Base-by-base conservation (phyloP, 1,140 invertebrate species). In the Lanistes nyassanus region DNA sequence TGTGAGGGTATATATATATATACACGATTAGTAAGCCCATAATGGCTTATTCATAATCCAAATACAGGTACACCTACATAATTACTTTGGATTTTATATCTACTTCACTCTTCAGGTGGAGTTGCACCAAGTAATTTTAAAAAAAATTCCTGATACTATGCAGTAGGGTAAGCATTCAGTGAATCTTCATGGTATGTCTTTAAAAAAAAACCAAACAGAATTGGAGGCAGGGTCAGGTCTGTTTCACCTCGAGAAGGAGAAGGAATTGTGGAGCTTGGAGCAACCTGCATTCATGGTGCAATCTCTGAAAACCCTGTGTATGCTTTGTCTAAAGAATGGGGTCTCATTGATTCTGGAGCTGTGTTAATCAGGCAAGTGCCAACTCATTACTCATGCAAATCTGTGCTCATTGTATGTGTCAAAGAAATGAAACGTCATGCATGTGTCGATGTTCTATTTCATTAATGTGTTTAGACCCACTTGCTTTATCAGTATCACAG, bases 281-380 rank as follows among this genome's bases (percentile, higher is more conserved):
- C 94, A 31, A 94, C 96, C 86, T 97, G 95, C 94, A 97, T 95
- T 80, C 95, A 97, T 82, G 95, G 95, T 23, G 92, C 95, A 58
- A 69, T 69, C 16, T 60, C 37, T 31, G 56, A 77, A 85, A 88
- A 92, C 69, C 76, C 81, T 2, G 60, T 86, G 16, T 85, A 67
- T 73, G 75, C 70, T 16, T 34, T 86, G 36, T 80, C 83, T n/a
- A 66, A 68, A 11, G 55, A 79, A 60, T 74, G 81, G 39, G 65
- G 74, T n/a, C 64, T 81, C n/a, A 47, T 78, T 19, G 64, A 77
- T 19, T 73, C 76, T 29, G 68, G 70, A 42, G 65, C 74, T 39
- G 39, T 68, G 29, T 42, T 75, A 23, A 70, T 74, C 36, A 76
- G 76, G 78, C 77, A 78, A 60, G 47, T 60, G 42, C 51, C 21